Evolutionary conservation across 2,797 vertebrate genomes (phyloP), one percentile per base, ranked within the genome.

Genomic region (Margarornis squamiger): DNA sequence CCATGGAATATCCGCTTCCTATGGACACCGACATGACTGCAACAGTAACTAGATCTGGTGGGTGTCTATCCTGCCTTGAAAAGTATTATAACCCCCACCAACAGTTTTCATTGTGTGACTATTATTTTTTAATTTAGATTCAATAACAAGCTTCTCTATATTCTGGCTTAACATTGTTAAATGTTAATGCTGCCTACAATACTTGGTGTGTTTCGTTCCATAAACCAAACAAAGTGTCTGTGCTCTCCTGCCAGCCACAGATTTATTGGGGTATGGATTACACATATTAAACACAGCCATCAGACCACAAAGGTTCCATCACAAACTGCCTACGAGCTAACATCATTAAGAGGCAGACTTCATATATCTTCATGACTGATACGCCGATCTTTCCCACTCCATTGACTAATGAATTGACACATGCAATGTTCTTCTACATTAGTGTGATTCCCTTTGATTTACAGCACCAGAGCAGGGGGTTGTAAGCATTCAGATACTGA

Each of bases 241-340:
- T 55, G 34, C 84, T 94, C 43, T 95, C 86, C 91, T 91, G 90
- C 82, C 65, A 95, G 43, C 61, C 80, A 48, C 74, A 86, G 89
- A 97, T 97, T 96, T 97, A 96, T 94, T 90, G 83, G 48, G 73
- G 57, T 96, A 93, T 94, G 91, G 94, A 97, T 97, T 90, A 73
- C 74, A 93, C 80, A 66, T 57, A 86, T 94, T 95, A 97, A 97
- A 95, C 79, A 96, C 73, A 95, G 76, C 65, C 75, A 79, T 95
- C 95, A 93, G 81, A 81, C 93, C 87, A 96, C 83, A 93, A 89
- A 95, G 75, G 63, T 94, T 92, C 78, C 91, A 93, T 96, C 92
- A 81, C 90, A 90, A 80, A 34, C 94, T 96, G 93, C 88, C 94
- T 96, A 91, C n/a, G 12, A 97, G 88, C 79, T 91, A 97, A 82